Percentiles rank a stretch among this genome's conserved stretches.
Conservation (phyloP, 2,888 invertebrate genomes). For the Lacanobia wlatinum region DNA sequence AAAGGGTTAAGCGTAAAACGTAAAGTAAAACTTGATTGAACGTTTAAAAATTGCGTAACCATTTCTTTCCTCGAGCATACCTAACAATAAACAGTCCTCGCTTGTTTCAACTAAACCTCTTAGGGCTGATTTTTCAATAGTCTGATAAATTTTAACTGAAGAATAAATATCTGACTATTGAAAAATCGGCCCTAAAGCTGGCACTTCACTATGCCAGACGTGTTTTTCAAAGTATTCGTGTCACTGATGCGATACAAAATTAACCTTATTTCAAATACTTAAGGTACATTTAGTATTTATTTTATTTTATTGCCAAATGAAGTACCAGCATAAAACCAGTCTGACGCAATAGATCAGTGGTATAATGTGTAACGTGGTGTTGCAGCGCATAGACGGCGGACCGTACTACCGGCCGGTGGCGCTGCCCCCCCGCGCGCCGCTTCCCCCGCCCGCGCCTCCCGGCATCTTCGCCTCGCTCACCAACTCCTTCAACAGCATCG, state of each 20-base stretch:
- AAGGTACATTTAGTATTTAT: too few relatives aligned
- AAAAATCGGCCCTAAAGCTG: too few relatives aligned
- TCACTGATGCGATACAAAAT: too few relatives aligned
- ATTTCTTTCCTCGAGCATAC: background rate
- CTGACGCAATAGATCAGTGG: background rate
- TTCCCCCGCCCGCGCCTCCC: conserved; percentile 85
- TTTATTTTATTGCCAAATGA: too few relatives aligned
- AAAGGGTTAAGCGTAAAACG: background rate
- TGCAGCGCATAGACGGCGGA: conserved; percentile 93
- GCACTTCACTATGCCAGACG: too few relatives aligned
- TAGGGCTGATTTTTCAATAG: too few relatives aligned
- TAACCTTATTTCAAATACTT: too few relatives aligned
- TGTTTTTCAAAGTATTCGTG: too few relatives aligned
- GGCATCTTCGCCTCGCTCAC: conserved; percentile 95
- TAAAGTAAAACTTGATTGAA: background rate
- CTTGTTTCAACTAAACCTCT: too few relatives aligned
- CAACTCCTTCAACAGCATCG: conserved; percentile 94
- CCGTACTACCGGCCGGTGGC: conserved; percentile 92
- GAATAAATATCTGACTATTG: too few relatives aligned
- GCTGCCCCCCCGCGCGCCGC: conserved; percentile 84
- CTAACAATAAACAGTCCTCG: background rate
- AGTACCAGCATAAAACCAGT: too few relatives aligned
- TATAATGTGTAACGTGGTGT: conserved; percentile 21
- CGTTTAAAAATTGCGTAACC: background rate
- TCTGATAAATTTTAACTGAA: too few relatives aligned